Evolutionary conservation across 2,113 vertebrate genomes (phyloP).

Genomic region (Hiodon tergisus): DNA sequence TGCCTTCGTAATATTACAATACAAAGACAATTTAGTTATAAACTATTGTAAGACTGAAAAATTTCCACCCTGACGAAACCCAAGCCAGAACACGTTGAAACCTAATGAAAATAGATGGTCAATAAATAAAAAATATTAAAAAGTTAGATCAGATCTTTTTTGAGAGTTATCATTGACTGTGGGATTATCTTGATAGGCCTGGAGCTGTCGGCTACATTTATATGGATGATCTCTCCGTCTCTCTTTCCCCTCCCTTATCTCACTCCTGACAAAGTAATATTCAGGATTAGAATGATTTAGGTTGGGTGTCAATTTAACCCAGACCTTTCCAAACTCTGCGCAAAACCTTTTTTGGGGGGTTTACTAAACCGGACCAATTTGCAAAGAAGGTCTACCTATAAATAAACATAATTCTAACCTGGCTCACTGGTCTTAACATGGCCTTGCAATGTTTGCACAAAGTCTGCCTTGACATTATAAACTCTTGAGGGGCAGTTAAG

Average conservation of each 20-base stretch:
- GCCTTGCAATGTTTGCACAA: no score
- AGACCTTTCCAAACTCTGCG: slow-evolving; percentile 1
- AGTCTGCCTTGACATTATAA: no score
- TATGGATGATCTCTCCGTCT: slow-evolving; percentile 36
- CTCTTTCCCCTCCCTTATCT: slow-evolving; percentile 43
- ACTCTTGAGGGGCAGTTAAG: no score
- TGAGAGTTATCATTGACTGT: slow-evolving; percentile 42
- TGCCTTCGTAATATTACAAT: neutral
- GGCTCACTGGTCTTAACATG: no score
- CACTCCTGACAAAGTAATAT: slow-evolving; percentile 43
- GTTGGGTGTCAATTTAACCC: slow-evolving; percentile 32
- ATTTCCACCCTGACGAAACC: neutral
- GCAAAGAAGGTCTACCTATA: no score
- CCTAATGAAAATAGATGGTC: neutral
- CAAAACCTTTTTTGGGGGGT: slow-evolving; percentile 6
- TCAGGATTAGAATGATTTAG: slow-evolving; percentile 44
- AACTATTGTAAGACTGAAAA: neutral
- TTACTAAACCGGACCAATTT: no score
- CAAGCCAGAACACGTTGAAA: neutral
- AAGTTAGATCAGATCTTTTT: slow-evolving; percentile 42
- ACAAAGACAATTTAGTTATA: neutral
- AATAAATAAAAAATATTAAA: slow-evolving; percentile 8
- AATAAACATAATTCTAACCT: no score
- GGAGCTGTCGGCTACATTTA: slow-evolving; percentile 48
- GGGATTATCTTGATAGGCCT: slow-evolving; percentile 49